Conservation (phyloP, 2,113 vertebrate genomes). For the Puma concolor region DNA sequence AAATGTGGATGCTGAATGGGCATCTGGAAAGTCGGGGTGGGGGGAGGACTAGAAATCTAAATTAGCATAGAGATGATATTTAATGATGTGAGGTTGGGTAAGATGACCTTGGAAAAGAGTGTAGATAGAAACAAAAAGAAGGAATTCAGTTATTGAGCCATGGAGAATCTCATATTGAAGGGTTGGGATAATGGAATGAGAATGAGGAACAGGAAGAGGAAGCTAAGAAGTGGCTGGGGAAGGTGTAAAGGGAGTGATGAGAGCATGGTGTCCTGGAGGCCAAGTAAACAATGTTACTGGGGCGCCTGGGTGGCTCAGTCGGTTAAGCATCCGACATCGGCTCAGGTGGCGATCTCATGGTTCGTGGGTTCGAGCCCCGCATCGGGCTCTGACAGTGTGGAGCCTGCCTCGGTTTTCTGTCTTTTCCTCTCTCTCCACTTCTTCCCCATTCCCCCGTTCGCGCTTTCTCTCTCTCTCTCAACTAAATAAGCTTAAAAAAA, state of each 20-base stretch:
- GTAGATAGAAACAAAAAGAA: not conserved
- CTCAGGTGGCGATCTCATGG: no score
- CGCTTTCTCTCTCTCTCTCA: no score
- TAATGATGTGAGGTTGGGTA: not conserved
- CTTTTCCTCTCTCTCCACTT: no score
- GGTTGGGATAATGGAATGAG: not conserved
- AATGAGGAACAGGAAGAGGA: not conserved
- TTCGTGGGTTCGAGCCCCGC: no score
- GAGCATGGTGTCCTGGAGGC: not conserved
- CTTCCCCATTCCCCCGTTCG: no score
- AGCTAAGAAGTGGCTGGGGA: not conserved
- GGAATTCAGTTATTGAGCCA: not conserved
- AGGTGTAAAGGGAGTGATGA: not conserved
- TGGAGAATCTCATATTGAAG: not conserved
- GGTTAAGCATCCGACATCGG: no score
- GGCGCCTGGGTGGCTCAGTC: no score
- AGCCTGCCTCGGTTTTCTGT: no score
- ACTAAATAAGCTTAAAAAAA: no score
- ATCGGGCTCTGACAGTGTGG: no score
- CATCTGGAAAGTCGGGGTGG: not conserved
- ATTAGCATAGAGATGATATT: not conserved
- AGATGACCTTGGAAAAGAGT: not conserved
- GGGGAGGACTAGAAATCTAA: not conserved
- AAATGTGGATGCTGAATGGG: not conserved
- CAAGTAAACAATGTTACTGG: not conserved